Conservation (phyloP, 2,113 vertebrate genomes). For the Arenaria interpres region DNA sequence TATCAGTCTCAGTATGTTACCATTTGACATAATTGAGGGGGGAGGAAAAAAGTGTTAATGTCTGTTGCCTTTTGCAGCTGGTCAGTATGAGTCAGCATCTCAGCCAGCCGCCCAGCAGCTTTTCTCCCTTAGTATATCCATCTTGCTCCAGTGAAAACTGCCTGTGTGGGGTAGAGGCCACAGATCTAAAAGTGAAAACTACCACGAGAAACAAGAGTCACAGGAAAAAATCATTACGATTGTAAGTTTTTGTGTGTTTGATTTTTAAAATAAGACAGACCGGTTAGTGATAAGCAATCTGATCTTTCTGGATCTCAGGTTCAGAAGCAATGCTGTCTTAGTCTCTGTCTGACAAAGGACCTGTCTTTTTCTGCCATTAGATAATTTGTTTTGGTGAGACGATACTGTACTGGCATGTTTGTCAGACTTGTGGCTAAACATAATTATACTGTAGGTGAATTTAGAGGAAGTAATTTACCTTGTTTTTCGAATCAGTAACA, state of each 20-base stretch:
- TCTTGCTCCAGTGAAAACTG: background rate
- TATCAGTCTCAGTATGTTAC: background rate
- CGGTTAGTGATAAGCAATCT: background rate
- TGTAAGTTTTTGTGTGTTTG: background rate
- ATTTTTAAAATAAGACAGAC: background rate
- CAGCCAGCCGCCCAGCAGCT: background rate
- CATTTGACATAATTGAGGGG: background rate
- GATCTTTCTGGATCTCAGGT: background rate
- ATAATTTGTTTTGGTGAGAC: background rate
- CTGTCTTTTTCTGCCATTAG: background rate
- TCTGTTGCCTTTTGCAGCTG: background rate
- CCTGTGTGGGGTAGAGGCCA: background rate
- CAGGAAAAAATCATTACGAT: background rate
- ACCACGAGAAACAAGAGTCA: background rate
- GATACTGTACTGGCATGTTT: background rate
- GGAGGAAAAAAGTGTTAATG: background rate
- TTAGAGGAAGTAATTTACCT: background rate
- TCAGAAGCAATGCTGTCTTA: background rate
- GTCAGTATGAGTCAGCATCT: background rate
- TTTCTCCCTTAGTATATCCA: background rate
- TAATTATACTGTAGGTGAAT: background rate
- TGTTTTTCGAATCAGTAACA: background rate
- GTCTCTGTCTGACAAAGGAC: background rate
- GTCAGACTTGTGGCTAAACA: background rate
- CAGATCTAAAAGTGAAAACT: background rate